Base-by-base conservation (phyloP, 2,113 vertebrate genomes). In the Hiodon alosoides region DNA sequence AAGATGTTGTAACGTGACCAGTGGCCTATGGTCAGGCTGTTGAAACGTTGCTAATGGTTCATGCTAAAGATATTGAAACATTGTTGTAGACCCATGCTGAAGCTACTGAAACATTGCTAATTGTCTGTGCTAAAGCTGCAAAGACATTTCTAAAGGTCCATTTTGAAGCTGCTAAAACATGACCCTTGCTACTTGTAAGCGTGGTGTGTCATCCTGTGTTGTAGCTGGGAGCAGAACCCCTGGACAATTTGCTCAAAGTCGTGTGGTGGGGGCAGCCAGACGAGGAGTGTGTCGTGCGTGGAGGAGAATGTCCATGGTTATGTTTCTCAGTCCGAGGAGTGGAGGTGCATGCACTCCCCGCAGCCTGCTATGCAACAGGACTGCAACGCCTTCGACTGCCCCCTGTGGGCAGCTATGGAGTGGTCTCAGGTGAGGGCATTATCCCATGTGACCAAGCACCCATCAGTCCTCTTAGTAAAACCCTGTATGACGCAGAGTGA, bases 401-500 rank as follows among this genome's bases (percentile, higher is more conserved):
- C 96, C 0, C 94, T 94, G 74, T 98, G 96, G 96, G 85, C 94
- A n/a, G 94, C 95, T 16, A 94, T 96, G 94, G 95, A 97, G 67
- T 98, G 95, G 96, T 98, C 96, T 69, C 95, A 95, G 91, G 96
- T 98, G 79, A 91, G 84, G 11, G 9, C 5, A 10, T 2, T 67
- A 2, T 46, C 4, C 64, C 61, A 16, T 52, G 53, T 8, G 6
- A 50, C 48, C 50, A 46, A 47, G 9, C 13, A 67, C 47, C 17
- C 13, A 66, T 4, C 4, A 46, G 3, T 13, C 17, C 46, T 4
- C 17, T 64, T n/a, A 16, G 6, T 16, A 60, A 2, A 4, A 60
- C 16, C 55, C 13, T 55, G 13, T 6, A 4, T 17, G 51, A 6
- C 55, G 2, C 55, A 14, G 31, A 2, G 31, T 69, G 50, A 17